Evolutionary conservation across 2,113 vertebrate genomes (phyloP), one percentile per base, ranked within the genome.

Genomic region (Pollachius pollachius): DNA sequence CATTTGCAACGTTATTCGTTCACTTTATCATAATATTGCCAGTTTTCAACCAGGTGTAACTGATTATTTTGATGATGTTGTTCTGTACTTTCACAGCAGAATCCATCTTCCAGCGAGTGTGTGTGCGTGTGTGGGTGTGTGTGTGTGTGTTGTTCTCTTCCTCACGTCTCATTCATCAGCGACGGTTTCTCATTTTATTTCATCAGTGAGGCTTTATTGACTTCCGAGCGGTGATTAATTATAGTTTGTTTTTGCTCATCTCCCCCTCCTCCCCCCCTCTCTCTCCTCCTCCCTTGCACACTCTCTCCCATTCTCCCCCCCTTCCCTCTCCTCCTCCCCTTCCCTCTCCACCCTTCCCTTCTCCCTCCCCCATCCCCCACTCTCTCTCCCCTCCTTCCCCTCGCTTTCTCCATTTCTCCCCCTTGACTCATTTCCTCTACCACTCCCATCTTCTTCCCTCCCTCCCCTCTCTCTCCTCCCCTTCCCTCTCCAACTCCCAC

Each of bases 81-180:
- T 27, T 27, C 27, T 27, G 27, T 27, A 27, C 27, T 27, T 27
- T 27, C 27, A 25, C 75, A 63, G 41, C 3, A 70, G 58, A 80
- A 81, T 74, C 64, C 71, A 77, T 80, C 77, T 69, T 63, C 73
- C 61, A n/a, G n/a, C 15, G 52, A 67, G 57, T 4, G 60, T 62
- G 5, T 56, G 27, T 27, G 27, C 27, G 27, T 52, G 23, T 52
- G 0, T 3, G 19, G 63, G 52, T 30, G 0, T 3, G 19, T 68
- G 58, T 30, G 48, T 6, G 15, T 69, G 56, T 64, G 65, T 71
- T 73, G 77, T 76, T 80, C 73, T 65, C 3, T 62, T 52, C 3
- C 15, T 65, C 30, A 61, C 73, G 71, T 62, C 68, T 80, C 77
- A 75, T 73, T 70, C 62, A 18, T 75, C 23, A 65, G 60, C 67